Conservation (phyloP, 2,797 vertebrate genomes). For the Rousettus madagascariensis region DNA sequence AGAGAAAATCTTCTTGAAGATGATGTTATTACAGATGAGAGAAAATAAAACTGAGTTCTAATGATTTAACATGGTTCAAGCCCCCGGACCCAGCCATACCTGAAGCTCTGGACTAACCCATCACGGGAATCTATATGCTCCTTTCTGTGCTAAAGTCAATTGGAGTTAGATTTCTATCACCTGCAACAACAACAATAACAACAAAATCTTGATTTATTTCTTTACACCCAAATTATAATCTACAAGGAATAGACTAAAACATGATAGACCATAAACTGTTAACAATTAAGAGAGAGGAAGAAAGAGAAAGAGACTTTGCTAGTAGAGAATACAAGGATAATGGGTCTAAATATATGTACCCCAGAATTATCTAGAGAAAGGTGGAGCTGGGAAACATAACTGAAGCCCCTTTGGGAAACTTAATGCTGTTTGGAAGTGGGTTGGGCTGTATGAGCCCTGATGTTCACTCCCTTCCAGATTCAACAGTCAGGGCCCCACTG, state of each 20-base stretch:
- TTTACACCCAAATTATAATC: conserved; percentile 2
- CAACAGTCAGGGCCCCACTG: background rate
- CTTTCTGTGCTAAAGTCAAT: background rate
- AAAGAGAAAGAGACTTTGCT: background rate
- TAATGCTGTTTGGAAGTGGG: background rate
- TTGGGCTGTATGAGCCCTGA: background rate
- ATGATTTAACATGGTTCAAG: background rate
- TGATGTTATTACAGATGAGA: background rate
- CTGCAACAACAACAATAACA: background rate
- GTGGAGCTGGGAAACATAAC: background rate
- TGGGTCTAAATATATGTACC: background rate
- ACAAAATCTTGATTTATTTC: background rate
- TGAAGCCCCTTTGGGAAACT: background rate
- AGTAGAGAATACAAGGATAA: background rate
- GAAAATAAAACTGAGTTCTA: background rate
- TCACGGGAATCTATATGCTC: background rate
- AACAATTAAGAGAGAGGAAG: background rate
- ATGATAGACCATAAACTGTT: background rate
- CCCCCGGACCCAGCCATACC: background rate
- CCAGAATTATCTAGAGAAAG: background rate
- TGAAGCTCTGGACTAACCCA: background rate
- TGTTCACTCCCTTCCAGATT: background rate
- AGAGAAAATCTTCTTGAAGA: background rate
- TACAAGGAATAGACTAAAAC: background rate
- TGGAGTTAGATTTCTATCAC: background rate